Percentiles rank a stretch among this genome's conserved stretches.
Conservation (phyloP, 1,140 invertebrate genomes). For the Monochamus saltuarius region DNA sequence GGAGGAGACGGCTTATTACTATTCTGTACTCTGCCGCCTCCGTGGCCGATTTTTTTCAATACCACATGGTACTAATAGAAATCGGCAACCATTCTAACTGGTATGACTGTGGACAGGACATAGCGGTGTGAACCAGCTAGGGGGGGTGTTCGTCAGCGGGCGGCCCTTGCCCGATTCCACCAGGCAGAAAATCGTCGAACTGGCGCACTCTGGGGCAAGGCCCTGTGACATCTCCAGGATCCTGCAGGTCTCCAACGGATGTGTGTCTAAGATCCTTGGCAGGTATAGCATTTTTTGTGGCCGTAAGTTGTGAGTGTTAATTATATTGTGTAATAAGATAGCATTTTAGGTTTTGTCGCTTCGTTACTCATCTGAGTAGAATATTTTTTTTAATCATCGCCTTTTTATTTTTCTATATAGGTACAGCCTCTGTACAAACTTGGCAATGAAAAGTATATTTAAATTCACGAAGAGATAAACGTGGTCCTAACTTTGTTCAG, state of each 20-base stretch:
- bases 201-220: conserved; percentile 93
- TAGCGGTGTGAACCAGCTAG: conserved; percentile 97
- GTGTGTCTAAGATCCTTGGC: conserved; percentile 92
- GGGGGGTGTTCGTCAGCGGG: conserved; percentile 97
- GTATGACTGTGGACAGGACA: conserved; percentile 70
- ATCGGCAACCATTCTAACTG: conserved; percentile 27
- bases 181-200: conserved; percentile 95
- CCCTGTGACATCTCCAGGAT: conserved; percentile 98
- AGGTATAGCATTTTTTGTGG: conserved; percentile 61
- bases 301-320: not conserved
- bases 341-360: too few species aligned
- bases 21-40: too few species aligned
- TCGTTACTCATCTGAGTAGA: too few species aligned
- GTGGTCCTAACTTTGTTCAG: too few species aligned
- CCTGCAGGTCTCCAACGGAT: conserved; percentile 94
- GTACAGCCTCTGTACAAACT: too few species aligned
- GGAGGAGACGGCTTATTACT: too few species aligned
- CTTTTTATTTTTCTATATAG: too few species aligned
- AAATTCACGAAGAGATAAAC: too few species aligned
- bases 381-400: too few species aligned
- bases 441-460: too few species aligned
- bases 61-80: not conserved
- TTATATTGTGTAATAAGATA: not conserved
- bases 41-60: too few species aligned
- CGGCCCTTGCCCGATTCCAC: conserved; percentile 95